Evolutionary conservation across 2,888 invertebrate species (phyloP).

Genomic region (Caenorhabditis sinica): DNA sequence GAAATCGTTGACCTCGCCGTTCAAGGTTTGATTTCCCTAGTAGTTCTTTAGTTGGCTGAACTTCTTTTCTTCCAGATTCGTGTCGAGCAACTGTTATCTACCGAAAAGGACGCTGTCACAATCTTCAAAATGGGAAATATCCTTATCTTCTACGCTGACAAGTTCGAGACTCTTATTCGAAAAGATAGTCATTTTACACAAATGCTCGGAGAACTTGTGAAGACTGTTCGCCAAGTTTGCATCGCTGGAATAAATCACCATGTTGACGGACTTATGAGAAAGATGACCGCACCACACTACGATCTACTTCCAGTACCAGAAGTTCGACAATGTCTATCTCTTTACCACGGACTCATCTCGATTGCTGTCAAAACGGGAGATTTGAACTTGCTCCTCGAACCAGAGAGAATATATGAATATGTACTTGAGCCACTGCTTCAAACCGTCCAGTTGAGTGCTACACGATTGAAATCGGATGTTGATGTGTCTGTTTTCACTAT

Average conservation of each 20-base stretch:
- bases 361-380: conserved; percentile 39
- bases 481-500: conserved; percentile 60
- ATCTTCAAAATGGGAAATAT: conserved; percentile 60
- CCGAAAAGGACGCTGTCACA: conserved; percentile 50
- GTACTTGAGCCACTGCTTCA: conserved; percentile 57
- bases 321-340: conserved; percentile 46
- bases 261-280: conserved; percentile 52
- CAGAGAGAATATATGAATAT: conserved; percentile 51
- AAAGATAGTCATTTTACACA: conserved; percentile 46
- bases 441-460: conserved; percentile 56
- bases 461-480: conserved; percentile 39
- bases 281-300: conserved; percentile 57
- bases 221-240: conserved; percentile 52
- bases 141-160: conserved; percentile 52
- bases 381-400: conserved; percentile 36
- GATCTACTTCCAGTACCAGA: conserved; percentile 55
- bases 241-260: conserved; percentile 56
- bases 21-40: conserved; percentile 38
- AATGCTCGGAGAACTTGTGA: conserved; percentile 53
- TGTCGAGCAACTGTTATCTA: conserved; percentile 44
- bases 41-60: neutral
- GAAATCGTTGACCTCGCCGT: conserved; percentile 50
- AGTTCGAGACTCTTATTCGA: conserved; percentile 47
- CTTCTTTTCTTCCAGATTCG: conserved; percentile 42
- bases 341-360: conserved; percentile 47